A percentile compares a stretch with the other conserved stretches of the same genome.
Conservation (phyloP, 2,113 vertebrate species). For the Vidua macroura region DNA sequence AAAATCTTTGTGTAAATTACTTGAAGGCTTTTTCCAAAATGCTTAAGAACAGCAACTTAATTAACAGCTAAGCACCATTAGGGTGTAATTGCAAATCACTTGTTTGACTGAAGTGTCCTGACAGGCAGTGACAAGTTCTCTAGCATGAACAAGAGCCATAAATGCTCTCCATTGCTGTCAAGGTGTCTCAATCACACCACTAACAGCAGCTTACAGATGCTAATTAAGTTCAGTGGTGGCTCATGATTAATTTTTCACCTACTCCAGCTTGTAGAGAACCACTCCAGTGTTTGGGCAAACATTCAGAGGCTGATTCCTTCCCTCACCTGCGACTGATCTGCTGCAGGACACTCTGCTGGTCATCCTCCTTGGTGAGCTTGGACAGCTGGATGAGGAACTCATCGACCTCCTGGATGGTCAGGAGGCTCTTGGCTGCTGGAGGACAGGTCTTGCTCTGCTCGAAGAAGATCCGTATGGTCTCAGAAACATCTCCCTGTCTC, state of each 20-base stretch:
- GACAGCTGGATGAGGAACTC: conserved; percentile 84
- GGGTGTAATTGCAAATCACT: background rate
- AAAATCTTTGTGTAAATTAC: background rate
- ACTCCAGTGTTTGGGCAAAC: background rate
- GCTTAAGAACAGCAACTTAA: background rate
- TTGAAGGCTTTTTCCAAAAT: background rate
- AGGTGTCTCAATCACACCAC: background rate
- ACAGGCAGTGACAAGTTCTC: background rate
- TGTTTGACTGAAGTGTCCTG: background rate
- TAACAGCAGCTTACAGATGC: background rate
- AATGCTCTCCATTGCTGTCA: background rate
- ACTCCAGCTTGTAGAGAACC: background rate
- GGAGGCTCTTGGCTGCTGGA: conserved; percentile 88
- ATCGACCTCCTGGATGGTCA: conserved; percentile 96
- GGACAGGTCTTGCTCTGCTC: conserved; percentile 89
- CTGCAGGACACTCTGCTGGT: conserved; percentile 91
- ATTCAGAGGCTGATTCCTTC: background rate
- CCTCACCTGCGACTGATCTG: conserved; percentile 83
- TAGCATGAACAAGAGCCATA: background rate
- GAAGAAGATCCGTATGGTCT: conserved; percentile 94
- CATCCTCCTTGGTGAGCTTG: conserved; percentile 94
- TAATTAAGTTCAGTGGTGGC: background rate
- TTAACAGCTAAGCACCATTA: background rate
- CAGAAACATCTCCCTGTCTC: conserved; percentile 92
- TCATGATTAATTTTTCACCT: background rate